phyloP scores from a whole-genome alignment of 2,888 invertebrate genomes.

The Aporophyla nigra region DNA sequence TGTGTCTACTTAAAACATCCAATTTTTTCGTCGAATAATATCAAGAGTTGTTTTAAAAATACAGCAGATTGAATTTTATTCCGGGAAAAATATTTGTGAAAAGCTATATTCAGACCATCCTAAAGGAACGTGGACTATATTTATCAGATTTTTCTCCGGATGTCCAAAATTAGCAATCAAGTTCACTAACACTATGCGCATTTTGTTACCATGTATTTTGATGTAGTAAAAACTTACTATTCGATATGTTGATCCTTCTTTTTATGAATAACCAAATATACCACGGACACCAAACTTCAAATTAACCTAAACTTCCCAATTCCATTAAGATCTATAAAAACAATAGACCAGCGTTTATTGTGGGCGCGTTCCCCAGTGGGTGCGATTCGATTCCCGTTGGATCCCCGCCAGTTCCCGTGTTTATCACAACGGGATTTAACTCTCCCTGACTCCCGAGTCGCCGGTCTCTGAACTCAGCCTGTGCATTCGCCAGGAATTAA shows the following conservation, averaged over 20 bases:
- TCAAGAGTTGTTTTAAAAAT: conserved; percentile 28
- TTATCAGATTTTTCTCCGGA: conserved; percentile 57
- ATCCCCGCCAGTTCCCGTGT: conserved; percentile 72
- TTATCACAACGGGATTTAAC: conserved; percentile 71
- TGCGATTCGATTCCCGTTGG: conserved; percentile 75
- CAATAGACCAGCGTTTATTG: conserved; percentile 60
- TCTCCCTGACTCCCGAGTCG: conserved; percentile 58
- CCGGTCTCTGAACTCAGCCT: conserved; percentile 75
- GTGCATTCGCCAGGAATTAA: conserved; percentile 72
- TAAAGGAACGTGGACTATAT: conserved; percentile 51
- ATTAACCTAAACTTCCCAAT: conserved; percentile 9
- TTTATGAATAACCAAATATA: background rate
- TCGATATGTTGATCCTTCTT: background rate
- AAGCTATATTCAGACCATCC: conserved; percentile 55
- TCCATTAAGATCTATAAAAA: conserved; percentile 43
- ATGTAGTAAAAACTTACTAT: background rate
- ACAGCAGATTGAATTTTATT: conserved; percentile 22
- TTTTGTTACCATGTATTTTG: conserved; percentile 36
- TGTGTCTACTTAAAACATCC: conserved; percentile 8
- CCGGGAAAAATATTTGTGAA: conserved; percentile 35
- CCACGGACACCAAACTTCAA: background rate
- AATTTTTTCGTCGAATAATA: conserved; percentile 20
- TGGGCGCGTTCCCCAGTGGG: conserved; percentile 50
- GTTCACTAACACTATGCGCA: conserved; percentile 64
- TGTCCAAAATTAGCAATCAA: conserved; percentile 62